phyloP scores from a whole-genome alignment of 2,797 vertebrate genomes.

The Pangasius mekongensis region DNA sequence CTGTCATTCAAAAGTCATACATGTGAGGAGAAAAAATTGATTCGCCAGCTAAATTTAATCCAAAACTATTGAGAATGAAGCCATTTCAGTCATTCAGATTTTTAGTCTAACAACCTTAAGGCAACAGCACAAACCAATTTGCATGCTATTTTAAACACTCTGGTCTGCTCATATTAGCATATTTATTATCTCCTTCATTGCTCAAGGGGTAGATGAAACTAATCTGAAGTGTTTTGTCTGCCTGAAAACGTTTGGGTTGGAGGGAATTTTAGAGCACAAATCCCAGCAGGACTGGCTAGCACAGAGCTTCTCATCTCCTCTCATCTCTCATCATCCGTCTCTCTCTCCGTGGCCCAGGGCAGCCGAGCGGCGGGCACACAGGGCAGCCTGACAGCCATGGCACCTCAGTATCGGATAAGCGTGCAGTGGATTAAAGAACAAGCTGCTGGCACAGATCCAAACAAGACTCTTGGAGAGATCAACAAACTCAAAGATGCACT shows the following conservation, averaged over 20 bases:
- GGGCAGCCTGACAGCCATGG: slow-evolving; percentile 40
- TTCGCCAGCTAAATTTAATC: not conserved
- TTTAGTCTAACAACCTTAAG: not conserved
- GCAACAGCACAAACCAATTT: slow-evolving; percentile 23
- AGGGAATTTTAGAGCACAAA: slow-evolving; percentile 15
- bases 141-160: slow-evolving; percentile 26
- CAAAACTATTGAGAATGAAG: not conserved
- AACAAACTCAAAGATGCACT: slow-evolving; percentile 42
- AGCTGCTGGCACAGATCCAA: slow-evolving; percentile 35
- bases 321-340: slow-evolving; percentile 43
- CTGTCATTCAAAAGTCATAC: not conserved
- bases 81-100: not conserved
- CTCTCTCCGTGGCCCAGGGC: slow-evolving; percentile 38
- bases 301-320: slow-evolving; percentile 41
- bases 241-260: slow-evolving; percentile 17
- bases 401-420: slow-evolving; percentile 47
- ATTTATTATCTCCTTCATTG: slow-evolving; percentile 37
- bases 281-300: slow-evolving; percentile 10
- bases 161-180: slow-evolving; percentile 26
- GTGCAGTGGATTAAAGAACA: slow-evolving; percentile 46
- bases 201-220: slow-evolving; percentile 39
- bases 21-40: not conserved
- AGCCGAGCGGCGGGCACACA: slow-evolving; percentile 27
- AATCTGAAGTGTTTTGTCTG: slow-evolving; percentile 36
- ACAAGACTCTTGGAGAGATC: slow-evolving; percentile 35